Conservation (phyloP, 2,113 vertebrate genomes). For the Halichoeres trimaculatus region DNA sequence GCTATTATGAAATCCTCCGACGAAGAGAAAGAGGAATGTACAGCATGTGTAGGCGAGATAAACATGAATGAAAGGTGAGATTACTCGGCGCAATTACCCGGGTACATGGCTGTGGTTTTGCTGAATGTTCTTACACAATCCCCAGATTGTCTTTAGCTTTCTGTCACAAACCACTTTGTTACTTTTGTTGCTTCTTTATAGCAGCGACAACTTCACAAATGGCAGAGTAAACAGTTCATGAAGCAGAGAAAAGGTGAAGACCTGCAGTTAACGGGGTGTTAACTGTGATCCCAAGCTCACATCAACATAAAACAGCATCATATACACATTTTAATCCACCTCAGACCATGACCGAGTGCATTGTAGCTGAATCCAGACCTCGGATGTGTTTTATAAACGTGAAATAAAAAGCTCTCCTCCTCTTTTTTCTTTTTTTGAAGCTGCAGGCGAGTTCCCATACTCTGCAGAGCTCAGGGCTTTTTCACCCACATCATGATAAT, state of each 20-base stretch:
- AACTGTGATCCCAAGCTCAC: constrained; percentile 19
- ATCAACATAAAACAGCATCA: constrained; percentile 26
- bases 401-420: constrained; percentile 46
- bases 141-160: constrained; percentile 7
- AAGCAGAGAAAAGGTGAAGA: background rate
- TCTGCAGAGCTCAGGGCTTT: constrained; percentile 31
- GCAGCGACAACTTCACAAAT: constrained; percentile 7
- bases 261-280: constrained; percentile 1
- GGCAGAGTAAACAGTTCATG: constrained; percentile 33
- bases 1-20: constrained; percentile 33
- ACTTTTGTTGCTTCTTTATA: background rate
- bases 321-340: constrained; percentile 52
- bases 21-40: constrained; percentile 14
- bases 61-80: background rate
- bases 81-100: constrained; percentile 1
- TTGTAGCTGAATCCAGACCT: constrained; percentile 28
- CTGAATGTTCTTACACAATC: constrained; percentile 34
- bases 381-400: constrained; percentile 25
- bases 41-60: constrained; percentile 11
- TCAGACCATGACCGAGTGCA: constrained; percentile 38
- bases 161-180: constrained; percentile 13
- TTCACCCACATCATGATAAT: constrained; percentile 42
- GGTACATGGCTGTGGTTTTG: constrained; percentile 18
- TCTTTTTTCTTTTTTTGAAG: constrained; percentile 6
- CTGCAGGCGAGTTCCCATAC: constrained; percentile 47